phyloP scores from a whole-genome alignment of 30 jellyfish, hydroid and myxozoan species.

The Euphysa ruthae region DNA sequence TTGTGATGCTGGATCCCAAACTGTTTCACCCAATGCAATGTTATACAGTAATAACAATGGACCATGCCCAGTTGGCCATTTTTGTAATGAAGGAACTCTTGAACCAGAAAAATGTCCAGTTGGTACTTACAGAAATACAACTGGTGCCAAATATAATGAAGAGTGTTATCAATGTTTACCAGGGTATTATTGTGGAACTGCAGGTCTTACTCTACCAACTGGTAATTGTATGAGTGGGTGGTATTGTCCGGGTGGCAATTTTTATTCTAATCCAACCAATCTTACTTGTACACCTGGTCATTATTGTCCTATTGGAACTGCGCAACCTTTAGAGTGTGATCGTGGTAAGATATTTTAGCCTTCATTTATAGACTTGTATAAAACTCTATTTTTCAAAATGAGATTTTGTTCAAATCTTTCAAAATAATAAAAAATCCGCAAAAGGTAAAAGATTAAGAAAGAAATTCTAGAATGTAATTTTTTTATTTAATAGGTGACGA shows the following conservation, averaged over 20 bases:
- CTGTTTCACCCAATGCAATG: conserved; percentile 56
- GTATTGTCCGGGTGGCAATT: conserved; percentile 72
- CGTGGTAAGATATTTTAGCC: conserved; percentile 63
- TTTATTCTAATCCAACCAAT: conserved; percentile 60
- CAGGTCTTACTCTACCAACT: conserved; percentile 65
- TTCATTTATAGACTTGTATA: too few species aligned
- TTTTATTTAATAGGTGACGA: too few species aligned
- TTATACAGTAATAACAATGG: conserved; percentile 58
- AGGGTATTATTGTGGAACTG: conserved; percentile 64
- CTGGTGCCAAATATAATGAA: conserved; percentile 60
- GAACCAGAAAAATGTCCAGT: conserved; percentile 76
- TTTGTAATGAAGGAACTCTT: conserved; percentile 80
- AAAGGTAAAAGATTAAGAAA: too few species aligned
- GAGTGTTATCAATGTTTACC: conserved; percentile 82
- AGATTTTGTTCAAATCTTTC: too few species aligned
- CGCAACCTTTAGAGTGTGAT: conserved; percentile 58
- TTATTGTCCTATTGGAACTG: conserved; percentile 86
- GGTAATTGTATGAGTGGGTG: conserved; percentile 74
- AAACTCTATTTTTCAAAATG: too few species aligned
- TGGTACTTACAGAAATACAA: conserved; percentile 52
- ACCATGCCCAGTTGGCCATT: conserved; percentile 74
- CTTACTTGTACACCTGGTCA: conserved; percentile 85
- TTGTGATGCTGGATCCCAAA: conserved; percentile 80
- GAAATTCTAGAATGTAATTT: too few species aligned
- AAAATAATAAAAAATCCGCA: too few species aligned